Conservation (phyloP, 1,140 invertebrate genomes). For the Trachelipus rathkii region DNA sequence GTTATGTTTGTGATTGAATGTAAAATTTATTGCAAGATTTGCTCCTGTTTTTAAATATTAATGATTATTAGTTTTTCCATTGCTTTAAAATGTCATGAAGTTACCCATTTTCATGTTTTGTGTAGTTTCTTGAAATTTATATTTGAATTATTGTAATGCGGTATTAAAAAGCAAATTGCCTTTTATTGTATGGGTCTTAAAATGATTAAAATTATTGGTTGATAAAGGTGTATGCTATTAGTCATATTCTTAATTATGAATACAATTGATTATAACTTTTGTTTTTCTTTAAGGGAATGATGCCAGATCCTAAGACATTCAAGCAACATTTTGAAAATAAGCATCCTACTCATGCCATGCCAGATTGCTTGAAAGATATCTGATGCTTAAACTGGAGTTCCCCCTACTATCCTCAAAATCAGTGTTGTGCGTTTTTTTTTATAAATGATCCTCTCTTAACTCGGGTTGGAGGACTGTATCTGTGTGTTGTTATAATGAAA, state of each 20-base stretch:
- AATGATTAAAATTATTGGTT: neutral
- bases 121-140: no score
- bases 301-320: constrained; percentile 99
- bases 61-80: no score
- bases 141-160: no score
- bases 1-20: no score
- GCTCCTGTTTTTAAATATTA: no score
- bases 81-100: no score
- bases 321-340: constrained; percentile 99
- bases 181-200: neutral
- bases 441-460: neutral
- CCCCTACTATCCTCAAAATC: neutral
- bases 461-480: neutral
- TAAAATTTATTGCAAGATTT: no score
- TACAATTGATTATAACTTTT: neutral
- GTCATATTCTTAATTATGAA: neutral
- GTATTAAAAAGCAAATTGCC: neutral
- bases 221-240: neutral
- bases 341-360: constrained; percentile 93
- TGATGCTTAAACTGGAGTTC: constrained; percentile 35
- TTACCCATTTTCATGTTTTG: no score
- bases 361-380: constrained; percentile 85
- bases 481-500: neutral
- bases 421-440: neutral
- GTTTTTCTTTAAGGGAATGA: constrained; percentile 52